phyloP scores from a whole-genome alignment of 2,888 invertebrate species.

The Bhutanitis thaidina region DNA sequence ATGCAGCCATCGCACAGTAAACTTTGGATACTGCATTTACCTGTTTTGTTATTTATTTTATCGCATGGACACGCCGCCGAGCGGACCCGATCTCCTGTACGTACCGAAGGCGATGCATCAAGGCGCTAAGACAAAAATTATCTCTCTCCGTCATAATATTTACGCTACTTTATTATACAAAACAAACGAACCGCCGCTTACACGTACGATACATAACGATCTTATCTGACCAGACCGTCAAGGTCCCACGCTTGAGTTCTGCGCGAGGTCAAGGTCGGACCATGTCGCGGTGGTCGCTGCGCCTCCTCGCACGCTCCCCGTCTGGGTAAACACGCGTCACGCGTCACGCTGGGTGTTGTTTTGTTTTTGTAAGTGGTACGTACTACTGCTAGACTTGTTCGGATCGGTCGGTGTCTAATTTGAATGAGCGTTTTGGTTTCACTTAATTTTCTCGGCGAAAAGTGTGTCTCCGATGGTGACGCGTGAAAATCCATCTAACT shows the following conservation, averaged over 20 bases:
- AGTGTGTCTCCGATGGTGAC: too few species aligned
- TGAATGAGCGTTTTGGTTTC: too few species aligned
- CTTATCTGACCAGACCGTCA: constrained; percentile 9
- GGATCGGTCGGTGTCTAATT: too few species aligned
- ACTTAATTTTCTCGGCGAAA: too few species aligned
- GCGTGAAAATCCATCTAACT: too few species aligned
- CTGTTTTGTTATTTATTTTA: too few species aligned
- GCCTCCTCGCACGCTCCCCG: not conserved
- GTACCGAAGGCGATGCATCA: not conserved
- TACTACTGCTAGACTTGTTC: too few species aligned
- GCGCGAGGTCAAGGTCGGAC: constrained; percentile 12
- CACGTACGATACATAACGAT: constrained; percentile 10
- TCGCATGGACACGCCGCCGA: too few species aligned
- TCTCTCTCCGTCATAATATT: not conserved
- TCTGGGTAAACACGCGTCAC: not conserved
- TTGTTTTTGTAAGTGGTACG: too few species aligned
- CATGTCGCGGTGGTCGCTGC: not conserved
- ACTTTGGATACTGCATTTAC: too few species aligned
- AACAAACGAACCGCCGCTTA: not conserved
- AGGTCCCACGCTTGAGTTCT: constrained; percentile 3
- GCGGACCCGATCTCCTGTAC: too few species aligned
- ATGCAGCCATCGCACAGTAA: too few species aligned
- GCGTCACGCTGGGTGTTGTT: not conserved
- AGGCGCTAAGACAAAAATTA: not conserved
- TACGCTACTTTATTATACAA: constrained; percentile 1